phyloP scores from a whole-genome alignment of 2,797 vertebrate genomes.

The Astyanax mexicanus region DNA sequence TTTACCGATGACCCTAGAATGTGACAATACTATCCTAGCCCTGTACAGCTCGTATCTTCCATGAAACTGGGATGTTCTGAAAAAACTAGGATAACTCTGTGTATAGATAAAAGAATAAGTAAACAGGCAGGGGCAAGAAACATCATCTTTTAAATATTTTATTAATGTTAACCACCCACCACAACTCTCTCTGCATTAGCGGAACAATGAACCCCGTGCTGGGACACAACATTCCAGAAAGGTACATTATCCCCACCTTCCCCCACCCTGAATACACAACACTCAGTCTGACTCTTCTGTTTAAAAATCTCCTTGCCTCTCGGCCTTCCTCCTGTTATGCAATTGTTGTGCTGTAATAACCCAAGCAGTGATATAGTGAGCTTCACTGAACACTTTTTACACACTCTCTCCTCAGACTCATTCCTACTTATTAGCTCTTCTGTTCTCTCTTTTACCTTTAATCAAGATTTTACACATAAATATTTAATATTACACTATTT shows the following conservation, averaged over 20 bases:
- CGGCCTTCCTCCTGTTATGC: conserved; percentile 36
- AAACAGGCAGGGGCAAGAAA: too few relatives aligned
- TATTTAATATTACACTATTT: too few relatives aligned
- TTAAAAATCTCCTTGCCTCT: conserved; percentile 33
- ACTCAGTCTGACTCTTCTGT: background rate
- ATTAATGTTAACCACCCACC: conserved; percentile 36
- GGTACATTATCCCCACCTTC: too few relatives aligned
- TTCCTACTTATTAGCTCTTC: background rate
- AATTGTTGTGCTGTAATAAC: conserved; percentile 22
- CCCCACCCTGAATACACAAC: background rate
- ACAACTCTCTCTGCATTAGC: conserved; percentile 54
- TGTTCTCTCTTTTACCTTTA: background rate
- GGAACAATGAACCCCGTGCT: conserved; percentile 50
- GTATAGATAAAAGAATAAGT: too few relatives aligned
- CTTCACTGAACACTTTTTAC: conserved; percentile 34
- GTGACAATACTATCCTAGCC: too few relatives aligned
- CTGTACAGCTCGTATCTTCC: too few relatives aligned
- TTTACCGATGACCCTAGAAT: too few relatives aligned
- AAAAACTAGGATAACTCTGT: too few relatives aligned
- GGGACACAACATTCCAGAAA: conserved; percentile 53
- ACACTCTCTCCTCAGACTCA: background rate
- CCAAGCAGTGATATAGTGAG: conserved; percentile 17
- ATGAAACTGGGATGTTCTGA: too few relatives aligned
- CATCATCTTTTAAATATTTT: conserved; percentile 16
- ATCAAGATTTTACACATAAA: too few relatives aligned